These are phyloP conservation scores for Cheirogaleus medius DNA, from an alignment of 2,113 vertebrate genomes.

Conservation along the genomic window DNA sequence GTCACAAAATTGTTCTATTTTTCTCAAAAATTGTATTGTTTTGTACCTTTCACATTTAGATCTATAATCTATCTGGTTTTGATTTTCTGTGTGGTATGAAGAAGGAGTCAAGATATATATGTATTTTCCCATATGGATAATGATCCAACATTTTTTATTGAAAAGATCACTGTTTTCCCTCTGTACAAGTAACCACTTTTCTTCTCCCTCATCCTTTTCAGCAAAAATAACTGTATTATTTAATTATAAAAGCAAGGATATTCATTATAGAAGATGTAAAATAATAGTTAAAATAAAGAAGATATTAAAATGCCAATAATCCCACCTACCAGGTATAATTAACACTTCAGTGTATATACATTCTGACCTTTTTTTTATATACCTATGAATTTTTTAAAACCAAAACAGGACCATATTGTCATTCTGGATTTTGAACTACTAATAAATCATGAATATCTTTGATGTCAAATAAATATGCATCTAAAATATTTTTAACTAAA, in stretches of 20 bases:
- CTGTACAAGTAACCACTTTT: background rate
- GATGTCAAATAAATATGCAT: background rate
- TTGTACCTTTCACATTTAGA: background rate
- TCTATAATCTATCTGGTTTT: background rate
- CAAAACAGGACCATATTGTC: background rate
- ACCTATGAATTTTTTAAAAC: background rate
- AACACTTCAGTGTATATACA: background rate
- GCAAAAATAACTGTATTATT: background rate
- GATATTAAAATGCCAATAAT: background rate
- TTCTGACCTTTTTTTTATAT: background rate
- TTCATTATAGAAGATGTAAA: background rate
- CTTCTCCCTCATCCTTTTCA: background rate
- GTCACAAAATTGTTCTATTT: background rate
- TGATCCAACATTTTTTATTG: background rate
- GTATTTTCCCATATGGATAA: background rate
- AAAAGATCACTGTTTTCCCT: background rate
- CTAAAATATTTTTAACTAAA: background rate
- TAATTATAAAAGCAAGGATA: background rate
- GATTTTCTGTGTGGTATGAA: background rate
- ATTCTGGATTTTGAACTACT: background rate
- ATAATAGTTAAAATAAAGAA: background rate
- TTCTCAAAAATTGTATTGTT: background rate
- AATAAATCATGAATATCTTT: background rate
- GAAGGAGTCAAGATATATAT: background rate
- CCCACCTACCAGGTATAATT: background rate